Evolutionary conservation across 2,113 vertebrate species (phyloP), one percentile per base, ranked within the genome.

Genomic region (Ginglymostoma cirratum): DNA sequence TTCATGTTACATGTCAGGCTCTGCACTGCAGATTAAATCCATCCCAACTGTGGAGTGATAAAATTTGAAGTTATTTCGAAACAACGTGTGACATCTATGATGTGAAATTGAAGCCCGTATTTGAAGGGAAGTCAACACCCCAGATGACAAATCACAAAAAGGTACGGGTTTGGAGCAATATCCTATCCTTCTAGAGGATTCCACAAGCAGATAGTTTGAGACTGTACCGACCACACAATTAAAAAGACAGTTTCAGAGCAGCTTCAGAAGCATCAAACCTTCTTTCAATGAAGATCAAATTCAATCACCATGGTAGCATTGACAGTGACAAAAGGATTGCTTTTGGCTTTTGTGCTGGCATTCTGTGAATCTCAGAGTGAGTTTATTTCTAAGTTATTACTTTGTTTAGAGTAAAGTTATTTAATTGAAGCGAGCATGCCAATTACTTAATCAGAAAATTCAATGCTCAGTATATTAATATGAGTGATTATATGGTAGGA

Each of bases 111-210:
- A 95, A 95, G 42, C 80, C 69, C 89, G 1, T 8, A 78, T 55
- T 95, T 96, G 61, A 69, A 94, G 34, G 23, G 2, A 15, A 96
- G 96, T 87, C 45, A 83, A 94, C 96, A 96, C 94, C 78, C 90
- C 61, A 34, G 92, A 0, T 90, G 8, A 70, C 42, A 17, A 72
- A 67, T 96, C 96, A 34, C 61, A 90, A 85, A 7, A 3, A 96
- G 95, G 24, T 48, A 3, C 86, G 52, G 96, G 38, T n/a, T 5
- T 2, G 89, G 17, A 86, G 66, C 30, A 72, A 65, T 95, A 38
- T 2, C 24, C 67, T 6, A 15, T 96, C 87, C 61, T 69, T 72
- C 23, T 45, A 34, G 42, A 52, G 30, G 42, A 34, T 72, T 93
- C 55, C 19, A 66, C 23, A 67, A 48, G 38, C 38, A 21, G 5